Evolutionary conservation across 2,888 invertebrate species (phyloP), one percentile per base, ranked within the genome.

Genomic region (Calameuta filiformis): DNA sequence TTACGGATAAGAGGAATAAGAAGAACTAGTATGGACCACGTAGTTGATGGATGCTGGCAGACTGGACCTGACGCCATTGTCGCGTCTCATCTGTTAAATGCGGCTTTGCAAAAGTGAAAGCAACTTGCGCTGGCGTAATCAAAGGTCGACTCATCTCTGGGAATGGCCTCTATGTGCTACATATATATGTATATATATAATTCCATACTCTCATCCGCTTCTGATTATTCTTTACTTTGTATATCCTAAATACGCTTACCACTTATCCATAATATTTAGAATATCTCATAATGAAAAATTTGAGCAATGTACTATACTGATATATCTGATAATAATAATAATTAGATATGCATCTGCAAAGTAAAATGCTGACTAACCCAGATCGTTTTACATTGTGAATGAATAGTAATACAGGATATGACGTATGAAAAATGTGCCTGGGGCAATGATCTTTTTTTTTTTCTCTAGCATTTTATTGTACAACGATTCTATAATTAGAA

Each of bases 91-190:
- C 34, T 11, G 74, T 3, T 74, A 74, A 74, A 74, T 35, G 37
- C 35, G 74, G 15, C 74, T n/a, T 34, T 3, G 78, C 73, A 82
- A 79, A 83, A 83, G 83, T 83, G 83, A 83, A 83, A 83, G 83
- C 80, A 82, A 75, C 56, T 40, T 15, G 69, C 77, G 80, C 78
- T 83, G 75, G 77, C 82, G 80, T 79, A 83, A 82, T 81, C 82
- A 83, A 83, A 83, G 83, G 83, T 83, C 83, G 83, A 79, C 83
- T 83, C 83, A 83, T 83, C 83, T 83, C 80, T 79, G 75, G 74
- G 77, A 74, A 74, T 74, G 74, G 74, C 74, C 74, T 74, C 74
- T 74, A 74, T 74, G n/a, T 30, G 35, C 35, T 30, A 56, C 23
- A 56, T 23, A 23, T 56, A 56, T 56, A 23, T 23, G 2, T 56